phyloP scores from a whole-genome alignment of 2,888 invertebrate genomes.

The Podabrus alpinus region DNA sequence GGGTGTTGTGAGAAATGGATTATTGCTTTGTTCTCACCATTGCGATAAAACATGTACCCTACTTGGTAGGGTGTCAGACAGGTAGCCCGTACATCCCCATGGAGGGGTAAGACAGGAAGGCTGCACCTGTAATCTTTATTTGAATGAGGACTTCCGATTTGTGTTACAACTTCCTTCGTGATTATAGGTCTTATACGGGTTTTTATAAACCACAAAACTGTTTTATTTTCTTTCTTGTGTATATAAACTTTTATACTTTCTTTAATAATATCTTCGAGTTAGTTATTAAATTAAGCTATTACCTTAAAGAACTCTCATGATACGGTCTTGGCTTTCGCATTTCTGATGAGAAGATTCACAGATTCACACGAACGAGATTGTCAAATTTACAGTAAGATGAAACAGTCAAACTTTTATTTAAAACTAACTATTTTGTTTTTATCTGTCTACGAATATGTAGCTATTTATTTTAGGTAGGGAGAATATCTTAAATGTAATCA shows the following conservation, averaged over 20 bases:
- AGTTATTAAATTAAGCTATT: neutral
- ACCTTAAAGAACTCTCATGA: neutral
- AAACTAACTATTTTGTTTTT: neutral
- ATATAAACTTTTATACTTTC: neutral
- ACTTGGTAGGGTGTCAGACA: constrained; percentile 26
- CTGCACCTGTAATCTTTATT: constrained; percentile 29
- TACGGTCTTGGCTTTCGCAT: neutral
- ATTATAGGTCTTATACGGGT: neutral
- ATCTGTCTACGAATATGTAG: neutral
- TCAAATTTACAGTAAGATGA: neutral
- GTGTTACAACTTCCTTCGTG: constrained; percentile 26
- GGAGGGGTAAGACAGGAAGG: constrained; percentile 14
- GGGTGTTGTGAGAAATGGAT: constrained; percentile 32
- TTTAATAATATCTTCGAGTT: neutral
- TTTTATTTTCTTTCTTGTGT: neutral
- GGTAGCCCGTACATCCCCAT: constrained; percentile 14
- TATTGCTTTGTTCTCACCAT: constrained; percentile 32
- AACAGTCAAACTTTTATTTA: neutral
- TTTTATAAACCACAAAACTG: neutral
- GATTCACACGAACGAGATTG: neutral
- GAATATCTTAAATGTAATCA: neutral
- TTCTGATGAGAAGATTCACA: neutral
- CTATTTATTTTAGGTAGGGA: neutral
- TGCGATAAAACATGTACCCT: constrained; percentile 17
- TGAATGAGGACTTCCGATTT: constrained; percentile 31